Conservation (phyloP, 2,113 vertebrate species). For the Chaenogobius annularis region DNA sequence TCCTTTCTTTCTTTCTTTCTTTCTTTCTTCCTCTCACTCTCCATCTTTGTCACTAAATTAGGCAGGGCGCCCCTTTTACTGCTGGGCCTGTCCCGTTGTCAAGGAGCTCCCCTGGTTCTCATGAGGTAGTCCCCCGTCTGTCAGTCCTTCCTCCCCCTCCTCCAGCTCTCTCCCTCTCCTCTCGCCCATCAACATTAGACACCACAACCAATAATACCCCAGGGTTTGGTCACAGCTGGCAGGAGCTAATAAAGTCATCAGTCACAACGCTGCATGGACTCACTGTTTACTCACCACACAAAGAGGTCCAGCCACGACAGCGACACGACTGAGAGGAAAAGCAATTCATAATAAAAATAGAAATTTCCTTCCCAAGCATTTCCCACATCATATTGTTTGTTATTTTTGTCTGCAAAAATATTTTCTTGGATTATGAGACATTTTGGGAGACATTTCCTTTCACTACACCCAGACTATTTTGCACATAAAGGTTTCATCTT, state of each 20-base stretch:
- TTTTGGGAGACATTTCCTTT: not conserved
- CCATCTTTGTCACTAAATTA: slow-evolving; percentile 46
- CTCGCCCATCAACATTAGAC: slow-evolving; percentile 12
- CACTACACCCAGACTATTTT: not conserved
- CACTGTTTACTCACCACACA: slow-evolving; percentile 59
- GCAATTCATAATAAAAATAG: slow-evolving; percentile 4
- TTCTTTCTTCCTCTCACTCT: not conserved
- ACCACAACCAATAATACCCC: slow-evolving; percentile 53
- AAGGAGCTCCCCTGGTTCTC: slow-evolving; percentile 69
- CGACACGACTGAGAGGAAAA: slow-evolving; percentile 23
- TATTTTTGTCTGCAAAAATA: not conserved
- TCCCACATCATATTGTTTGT: no score
- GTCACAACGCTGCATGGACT: slow-evolving; percentile 47
- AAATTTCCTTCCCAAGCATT: not conserved
- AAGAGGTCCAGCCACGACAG: slow-evolving; percentile 20
- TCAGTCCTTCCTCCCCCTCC: slow-evolving; percentile 14
- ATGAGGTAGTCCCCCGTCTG: slow-evolving; percentile 48
- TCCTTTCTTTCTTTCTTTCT: not conserved
- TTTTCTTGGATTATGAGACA: not conserved
- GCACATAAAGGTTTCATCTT: not conserved
- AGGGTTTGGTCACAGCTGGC: slow-evolving; percentile 75
- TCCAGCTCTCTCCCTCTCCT: slow-evolving; percentile 8
- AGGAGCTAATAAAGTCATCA: slow-evolving; percentile 78
- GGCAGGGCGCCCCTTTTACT: slow-evolving; percentile 60
- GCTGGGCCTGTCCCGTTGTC: slow-evolving; percentile 67